Base-by-base conservation (phyloP, 1,140 invertebrate genomes). In the Stratiolaelaps scimitus region DNA sequence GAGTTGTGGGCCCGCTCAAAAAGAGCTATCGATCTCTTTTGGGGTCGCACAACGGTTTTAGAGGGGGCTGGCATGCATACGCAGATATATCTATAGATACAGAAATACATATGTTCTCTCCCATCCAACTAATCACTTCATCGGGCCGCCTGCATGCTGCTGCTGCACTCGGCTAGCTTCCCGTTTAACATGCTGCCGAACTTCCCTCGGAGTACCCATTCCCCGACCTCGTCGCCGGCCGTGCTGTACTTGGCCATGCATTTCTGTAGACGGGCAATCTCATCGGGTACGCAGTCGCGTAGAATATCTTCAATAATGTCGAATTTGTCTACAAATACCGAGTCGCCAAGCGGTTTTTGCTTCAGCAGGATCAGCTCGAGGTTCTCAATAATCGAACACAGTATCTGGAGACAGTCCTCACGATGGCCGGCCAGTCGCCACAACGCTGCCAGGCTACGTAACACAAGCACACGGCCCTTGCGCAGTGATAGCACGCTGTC, bases 281-380 rank as follows among this genome's bases (percentile, higher is more conserved):
- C 53, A 17, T 60, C 53, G 15, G 53, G 53, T 1, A 20, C 26
- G 23, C 53, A 60, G n/a, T 26, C 53, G 15, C 53, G 26, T 23
- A 60, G 26, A 26, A 60, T 34, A 23, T 60, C 53, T 26, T 60
- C 53, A 34, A 60, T 60, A 4, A 60, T 60, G 34, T 60, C 53
- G 15, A 60, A 60, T 10, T 60, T 60, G 15, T 60, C 53, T 15
- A 60, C 34, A 23, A 60, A 60, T 2, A 60, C 53, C 13, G 53
- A 26, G 23, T 60, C 53, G 2, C 53, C 53, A 17, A 60, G 23
- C 1, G 26, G 26, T 60, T 26, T n/a, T 10, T 60, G 53, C 53
- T 34, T 60, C 23, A 60, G 4, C 26, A 60, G 53, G 26, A 60
- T 60, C 15, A 60, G 53, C 20, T 60, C 53, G 15, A 60, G 20